phyloP scores from a whole-genome alignment of 2,797 vertebrate genomes.

The Avahi laniger region DNA sequence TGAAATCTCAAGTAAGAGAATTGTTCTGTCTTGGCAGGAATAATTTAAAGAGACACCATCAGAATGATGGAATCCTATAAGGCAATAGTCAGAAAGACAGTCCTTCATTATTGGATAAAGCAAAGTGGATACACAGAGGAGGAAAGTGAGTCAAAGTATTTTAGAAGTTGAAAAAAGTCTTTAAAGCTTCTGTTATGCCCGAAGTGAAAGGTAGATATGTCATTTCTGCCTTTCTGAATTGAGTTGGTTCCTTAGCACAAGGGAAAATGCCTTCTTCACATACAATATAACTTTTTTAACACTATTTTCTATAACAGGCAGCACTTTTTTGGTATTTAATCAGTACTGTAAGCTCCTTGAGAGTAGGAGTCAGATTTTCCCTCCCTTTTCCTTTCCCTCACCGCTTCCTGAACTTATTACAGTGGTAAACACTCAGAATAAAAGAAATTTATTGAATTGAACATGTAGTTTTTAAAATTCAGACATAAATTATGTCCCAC shows the following conservation, averaged over 20 bases:
- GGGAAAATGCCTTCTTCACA: not conserved
- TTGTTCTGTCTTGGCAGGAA: not conserved
- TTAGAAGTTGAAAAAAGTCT: not conserved
- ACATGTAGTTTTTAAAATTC: conserved; percentile 1
- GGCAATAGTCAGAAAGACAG: not conserved
- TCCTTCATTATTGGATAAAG: not conserved
- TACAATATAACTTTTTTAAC: not conserved
- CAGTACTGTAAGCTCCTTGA: not conserved
- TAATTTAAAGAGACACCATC: not conserved
- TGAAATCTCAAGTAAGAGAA: not conserved
- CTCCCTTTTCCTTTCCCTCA: not conserved
- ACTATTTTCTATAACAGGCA: not conserved
- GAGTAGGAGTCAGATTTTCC: not conserved
- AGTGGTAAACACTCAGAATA: not conserved
- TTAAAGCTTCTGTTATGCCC: not conserved
- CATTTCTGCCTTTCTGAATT: not conserved
- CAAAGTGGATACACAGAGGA: not conserved
- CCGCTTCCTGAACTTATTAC: not conserved
- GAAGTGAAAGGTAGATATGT: not conserved
- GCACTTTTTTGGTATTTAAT: not conserved
- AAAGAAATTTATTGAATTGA: not conserved
- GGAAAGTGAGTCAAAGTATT: not conserved
- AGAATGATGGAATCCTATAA: not conserved
- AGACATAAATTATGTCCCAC: not conserved
- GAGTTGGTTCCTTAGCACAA: not conserved